A percentile compares a stretch with the other conserved stretches of the same genome.
These are phyloP conservation scores for Drosophila nigrodunni DNA, from an alignment of 1,140 invertebrate genomes.

Conservation along the genomic window DNA sequence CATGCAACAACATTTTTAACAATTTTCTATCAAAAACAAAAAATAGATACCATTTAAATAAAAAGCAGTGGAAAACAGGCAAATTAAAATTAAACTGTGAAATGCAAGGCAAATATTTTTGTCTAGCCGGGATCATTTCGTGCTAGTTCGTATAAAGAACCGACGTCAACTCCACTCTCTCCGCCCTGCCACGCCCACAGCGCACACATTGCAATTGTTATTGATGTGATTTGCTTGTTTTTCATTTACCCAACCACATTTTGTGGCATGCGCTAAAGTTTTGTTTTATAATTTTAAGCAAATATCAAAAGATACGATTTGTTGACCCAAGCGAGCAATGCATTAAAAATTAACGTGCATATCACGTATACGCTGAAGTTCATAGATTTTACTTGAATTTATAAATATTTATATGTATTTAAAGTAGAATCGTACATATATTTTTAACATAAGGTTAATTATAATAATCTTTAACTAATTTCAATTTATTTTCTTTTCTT, in stretches of 20 bases:
- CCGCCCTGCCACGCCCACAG: background rate
- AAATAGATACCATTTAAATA: slow-evolving; percentile 37
- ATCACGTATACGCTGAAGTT: background rate
- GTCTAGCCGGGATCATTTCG: slow-evolving; percentile 66
- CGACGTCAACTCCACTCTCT: background rate
- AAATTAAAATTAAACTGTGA: slow-evolving; percentile 67
- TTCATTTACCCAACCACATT: slow-evolving; percentile 72
- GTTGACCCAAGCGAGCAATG: background rate
- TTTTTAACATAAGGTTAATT: background rate
- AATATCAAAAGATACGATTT: slow-evolving; percentile 49
- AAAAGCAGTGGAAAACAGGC: slow-evolving; percentile 13
- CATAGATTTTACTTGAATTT: slow-evolving; percentile 15
- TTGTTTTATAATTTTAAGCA: slow-evolving; percentile 79
- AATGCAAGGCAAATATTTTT: slow-evolving; percentile 80
- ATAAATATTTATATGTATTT: background rate
- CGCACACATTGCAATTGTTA: slow-evolving; percentile 22
- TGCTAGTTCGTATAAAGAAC: background rate
- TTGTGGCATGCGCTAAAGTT: slow-evolving; percentile 58
- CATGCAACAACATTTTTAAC: slow-evolving; percentile 45
- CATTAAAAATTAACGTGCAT: background rate
- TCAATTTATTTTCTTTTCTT: slow-evolving; percentile 37
- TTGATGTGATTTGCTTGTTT: slow-evolving; percentile 70
- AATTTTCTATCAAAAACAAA: slow-evolving; percentile 35
- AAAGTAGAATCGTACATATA: background rate
- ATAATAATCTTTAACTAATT: background rate